A percentile compares a stretch with the other conserved stretches of the same genome.
phyloP scores from a whole-genome alignment of 2,888 invertebrate species.

The Sphaeridia pumilis region DNA sequence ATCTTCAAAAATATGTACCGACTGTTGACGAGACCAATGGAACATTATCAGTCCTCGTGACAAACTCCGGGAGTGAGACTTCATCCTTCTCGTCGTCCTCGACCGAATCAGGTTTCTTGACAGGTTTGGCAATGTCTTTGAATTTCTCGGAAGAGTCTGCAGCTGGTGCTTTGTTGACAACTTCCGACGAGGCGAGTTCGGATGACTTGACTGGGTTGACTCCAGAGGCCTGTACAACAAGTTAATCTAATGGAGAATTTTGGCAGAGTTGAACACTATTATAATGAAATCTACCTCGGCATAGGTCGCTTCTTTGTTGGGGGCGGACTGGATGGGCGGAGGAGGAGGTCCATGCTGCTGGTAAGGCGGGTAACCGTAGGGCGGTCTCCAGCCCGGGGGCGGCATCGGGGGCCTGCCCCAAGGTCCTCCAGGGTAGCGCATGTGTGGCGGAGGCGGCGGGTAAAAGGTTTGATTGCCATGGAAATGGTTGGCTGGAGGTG shows the following conservation, averaged over 20 bases:
- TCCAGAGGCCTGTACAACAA: too few species aligned
- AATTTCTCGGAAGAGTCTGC: too few species aligned
- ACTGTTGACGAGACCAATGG: slow-evolving; percentile 9
- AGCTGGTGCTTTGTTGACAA: too few species aligned
- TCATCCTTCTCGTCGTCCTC: slow-evolving; percentile 16
- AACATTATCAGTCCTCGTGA: slow-evolving; percentile 12
- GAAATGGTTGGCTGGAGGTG: slow-evolving; percentile 1
- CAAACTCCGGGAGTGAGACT: slow-evolving; percentile 7
- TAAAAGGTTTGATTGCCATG: slow-evolving; percentile 4
- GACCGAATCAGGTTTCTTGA: slow-evolving; percentile 2
- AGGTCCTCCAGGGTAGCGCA: slow-evolving; percentile 1
- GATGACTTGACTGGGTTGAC: too few species aligned
- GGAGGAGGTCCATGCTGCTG: slow-evolving; percentile 8
- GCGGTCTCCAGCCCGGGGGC: slow-evolving; percentile 5
- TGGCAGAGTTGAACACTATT: too few species aligned
- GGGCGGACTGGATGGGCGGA: neutral
- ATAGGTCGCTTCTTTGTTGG: neutral
- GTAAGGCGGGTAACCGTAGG: neutral
- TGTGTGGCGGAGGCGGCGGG: neutral
- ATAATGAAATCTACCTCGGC: neutral
- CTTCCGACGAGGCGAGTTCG: too few species aligned
- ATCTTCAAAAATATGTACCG: neutral
- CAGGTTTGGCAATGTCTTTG: too few species aligned
- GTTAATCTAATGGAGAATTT: too few species aligned
- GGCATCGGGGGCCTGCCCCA: slow-evolving; percentile 8